Evolutionary conservation across 2,113 vertebrate species (phyloP), one percentile per base, ranked within the genome.

Genomic region (Rhinichthys klamathensis): DNA sequence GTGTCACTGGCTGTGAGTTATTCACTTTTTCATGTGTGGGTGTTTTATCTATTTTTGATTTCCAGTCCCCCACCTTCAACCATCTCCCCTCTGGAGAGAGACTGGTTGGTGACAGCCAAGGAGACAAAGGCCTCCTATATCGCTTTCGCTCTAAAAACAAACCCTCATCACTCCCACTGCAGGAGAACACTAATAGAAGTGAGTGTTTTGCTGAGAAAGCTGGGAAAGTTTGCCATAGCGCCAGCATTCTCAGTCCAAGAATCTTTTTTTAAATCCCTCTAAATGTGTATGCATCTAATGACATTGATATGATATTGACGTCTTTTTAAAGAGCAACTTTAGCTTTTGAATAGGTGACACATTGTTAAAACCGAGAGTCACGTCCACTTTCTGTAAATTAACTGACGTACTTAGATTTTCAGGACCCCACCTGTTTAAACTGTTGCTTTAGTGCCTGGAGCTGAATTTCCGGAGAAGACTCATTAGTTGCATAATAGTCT

Each of bases 101-200:
- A 84, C 85, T 70, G 67, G 85, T 79, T 83, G 85, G 87, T 76
- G 72, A 82, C 58, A 46, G 84, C 56, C 21, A 63, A 61, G 81
- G 23, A 88, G 85, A 88, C 85, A 90, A 83, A 87, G 85, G 83
- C 49, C 67, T 84, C 80, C 80, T 88, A 78, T 88, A 79, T 77
- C 30, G 70, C 65, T 83, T 69, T 51, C 49, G 74, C 84, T 69
- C 84, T 84, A 79, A 81, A 87, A 89, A 89, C 86, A 89, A 88
- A 51, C 77, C 84, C 41, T 85, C 83, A 79, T 85, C 84, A 85
- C 86, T 84, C 81, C 86, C 84, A 79, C 86, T 86, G 32, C 86
- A 63, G 84, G 75, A 75, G 84, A 77, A 85, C 85, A 79, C 60
- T 85, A 85, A 85, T 72, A 87, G 83, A 77, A 30, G 76, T 83